Evolutionary conservation across 2,888 invertebrate species (phyloP).

Genomic region (Halocaridina rubra): DNA sequence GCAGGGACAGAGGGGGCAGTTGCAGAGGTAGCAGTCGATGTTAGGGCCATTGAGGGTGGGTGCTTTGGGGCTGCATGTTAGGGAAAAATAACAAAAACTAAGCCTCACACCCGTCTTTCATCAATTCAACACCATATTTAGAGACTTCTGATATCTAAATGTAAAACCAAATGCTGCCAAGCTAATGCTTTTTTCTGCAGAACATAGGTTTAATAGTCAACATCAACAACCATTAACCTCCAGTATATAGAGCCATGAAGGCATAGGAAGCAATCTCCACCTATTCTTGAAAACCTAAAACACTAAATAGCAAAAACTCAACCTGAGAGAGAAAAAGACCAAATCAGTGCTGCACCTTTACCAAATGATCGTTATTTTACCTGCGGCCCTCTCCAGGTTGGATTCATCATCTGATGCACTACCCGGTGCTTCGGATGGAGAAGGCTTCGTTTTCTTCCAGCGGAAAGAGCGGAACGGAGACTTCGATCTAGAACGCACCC

Average conservation of each 20-base stretch:
- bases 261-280: too few relatives aligned
- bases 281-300: too few relatives aligned
- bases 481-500: slow-evolving; percentile 90
- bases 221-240: too few relatives aligned
- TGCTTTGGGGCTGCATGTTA: slow-evolving; percentile 49
- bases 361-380: slow-evolving; percentile 29
- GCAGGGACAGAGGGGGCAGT: slow-evolving; percentile 48
- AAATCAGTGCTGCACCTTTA: not conserved
- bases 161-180: not conserved
- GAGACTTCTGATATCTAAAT: not conserved
- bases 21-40: slow-evolving; percentile 39
- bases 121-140: not conserved
- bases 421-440: slow-evolving; percentile 71
- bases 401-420: slow-evolving; percentile 86
- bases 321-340: too few relatives aligned
- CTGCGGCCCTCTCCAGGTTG: slow-evolving; percentile 68
- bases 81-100: slow-evolving; percentile 29
- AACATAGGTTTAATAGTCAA: too few relatives aligned
- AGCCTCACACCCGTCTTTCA: slow-evolving; percentile 9
- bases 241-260: too few relatives aligned
- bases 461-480: slow-evolving; percentile 94
- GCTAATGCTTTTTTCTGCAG: not conserved
- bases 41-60: slow-evolving; percentile 43
- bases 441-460: slow-evolving; percentile 79
- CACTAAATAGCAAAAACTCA: too few relatives aligned